A percentile compares a stretch with the other conserved stretches of the same genome.
phyloP scores from a whole-genome alignment of 2,888 invertebrate species.

The Arenicola marina region DNA sequence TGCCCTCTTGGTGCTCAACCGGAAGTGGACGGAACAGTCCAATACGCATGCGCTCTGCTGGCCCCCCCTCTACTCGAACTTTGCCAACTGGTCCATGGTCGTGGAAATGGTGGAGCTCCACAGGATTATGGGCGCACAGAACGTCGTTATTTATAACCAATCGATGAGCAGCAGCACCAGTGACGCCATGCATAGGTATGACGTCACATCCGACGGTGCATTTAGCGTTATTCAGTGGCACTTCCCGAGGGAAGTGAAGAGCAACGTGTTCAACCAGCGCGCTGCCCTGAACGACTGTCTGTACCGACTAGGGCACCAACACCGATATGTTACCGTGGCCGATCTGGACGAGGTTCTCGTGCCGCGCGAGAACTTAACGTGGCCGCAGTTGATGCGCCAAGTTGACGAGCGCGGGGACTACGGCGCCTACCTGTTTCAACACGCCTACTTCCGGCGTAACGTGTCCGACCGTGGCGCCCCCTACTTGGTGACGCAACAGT shows the following conservation, averaged over 20 bases:
- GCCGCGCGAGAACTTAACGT: constrained; percentile 16
- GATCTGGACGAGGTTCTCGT: constrained; percentile 30
- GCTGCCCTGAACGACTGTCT: constrained; percentile 31
- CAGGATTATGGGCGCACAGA: constrained; percentile 19
- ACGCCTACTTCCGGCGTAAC: constrained; percentile 27
- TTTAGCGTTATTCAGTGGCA: constrained; percentile 26
- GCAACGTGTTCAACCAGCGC: constrained; percentile 19
- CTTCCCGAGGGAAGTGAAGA: constrained; percentile 6
- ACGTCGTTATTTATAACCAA: constrained; percentile 21
- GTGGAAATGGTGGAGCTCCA: constrained; percentile 29
- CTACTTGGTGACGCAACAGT: constrained; percentile 21
- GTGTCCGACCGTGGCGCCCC: constrained; percentile 1
- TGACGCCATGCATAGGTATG: constrained; percentile 14
- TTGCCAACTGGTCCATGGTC: constrained; percentile 18
- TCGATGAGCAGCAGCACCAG: constrained; percentile 4
- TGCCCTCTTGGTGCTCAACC: constrained; percentile 21
- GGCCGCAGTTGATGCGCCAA: constrained; percentile 18
- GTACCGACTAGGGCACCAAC: constrained; percentile 20
- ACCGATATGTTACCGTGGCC: constrained; percentile 19
- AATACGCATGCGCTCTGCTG: constrained; percentile 18
- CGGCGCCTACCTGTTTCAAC: constrained; percentile 31
- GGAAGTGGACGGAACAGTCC: neutral
- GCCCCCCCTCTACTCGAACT: constrained; percentile 21
- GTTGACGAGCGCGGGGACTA: too few species aligned
- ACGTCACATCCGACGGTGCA: neutral